Percentiles rank a stretch among this genome's conserved stretches.
Evolutionary conservation across 2,797 vertebrate species (phyloP).

Genomic region (Coregonus ussuriensis): DNA sequence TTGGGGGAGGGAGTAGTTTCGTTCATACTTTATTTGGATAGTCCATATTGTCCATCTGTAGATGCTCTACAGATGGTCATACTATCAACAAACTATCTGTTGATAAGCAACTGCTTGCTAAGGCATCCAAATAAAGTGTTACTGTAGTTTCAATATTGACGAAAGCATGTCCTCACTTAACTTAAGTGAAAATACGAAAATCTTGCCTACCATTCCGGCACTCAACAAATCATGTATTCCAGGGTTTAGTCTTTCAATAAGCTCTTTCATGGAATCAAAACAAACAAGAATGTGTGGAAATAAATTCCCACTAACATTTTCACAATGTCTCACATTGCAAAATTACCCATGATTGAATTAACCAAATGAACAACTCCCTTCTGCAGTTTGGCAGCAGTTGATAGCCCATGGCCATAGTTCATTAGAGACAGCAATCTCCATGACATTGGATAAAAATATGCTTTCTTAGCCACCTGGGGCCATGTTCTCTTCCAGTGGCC

Average conservation of each 20-base stretch:
- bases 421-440: slow-evolving; percentile 61
- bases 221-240: slow-evolving; percentile 7
- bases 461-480: slow-evolving; percentile 45
- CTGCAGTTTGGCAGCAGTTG: slow-evolving; percentile 41
- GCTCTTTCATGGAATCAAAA: slow-evolving; percentile 5
- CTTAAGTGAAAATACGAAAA: not conserved
- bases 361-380: slow-evolving; percentile 34
- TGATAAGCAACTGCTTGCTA: too few relatives aligned
- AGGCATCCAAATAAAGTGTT: not conserved
- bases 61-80: too few relatives aligned
- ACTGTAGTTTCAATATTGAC: not conserved
- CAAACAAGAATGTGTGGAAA: slow-evolving; percentile 4
- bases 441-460: slow-evolving; percentile 60
- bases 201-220: not conserved
- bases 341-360: slow-evolving; percentile 46
- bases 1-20: not conserved
- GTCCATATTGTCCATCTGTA: too few relatives aligned
- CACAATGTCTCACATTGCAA: slow-evolving; percentile 13
- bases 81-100: too few relatives aligned
- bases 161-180: slow-evolving; percentile 2
- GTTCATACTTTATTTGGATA: too few relatives aligned
- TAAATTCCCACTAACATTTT: slow-evolving; percentile 16
- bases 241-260: slow-evolving; percentile 5
- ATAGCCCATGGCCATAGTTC: slow-evolving; percentile 46
- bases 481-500: slow-evolving; percentile 50